Base-by-base conservation (phyloP, 2,797 vertebrate genomes). In the Erpetoichthys calabaricus region DNA sequence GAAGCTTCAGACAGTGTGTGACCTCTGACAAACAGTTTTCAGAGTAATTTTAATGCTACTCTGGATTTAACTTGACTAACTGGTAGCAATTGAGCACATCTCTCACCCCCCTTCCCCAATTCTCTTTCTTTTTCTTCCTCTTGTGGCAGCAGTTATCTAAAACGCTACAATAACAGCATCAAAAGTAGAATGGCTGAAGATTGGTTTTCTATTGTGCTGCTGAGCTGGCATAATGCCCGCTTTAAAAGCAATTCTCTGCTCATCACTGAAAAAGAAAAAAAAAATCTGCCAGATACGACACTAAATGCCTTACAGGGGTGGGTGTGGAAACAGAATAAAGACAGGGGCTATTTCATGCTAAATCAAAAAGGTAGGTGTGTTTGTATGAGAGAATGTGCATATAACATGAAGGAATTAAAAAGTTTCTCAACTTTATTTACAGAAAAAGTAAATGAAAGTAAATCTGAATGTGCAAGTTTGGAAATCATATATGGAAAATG, bases 181-280 rank as follows among this genome's bases (percentile, higher is more conserved):
- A 87, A 82, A 86, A 85, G 83, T 86, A 89, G 88, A 89, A 89
- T 89, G 88, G 80, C 85, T 83, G 82, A 87, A 90, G 88, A 89
- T 89, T 90, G 86, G 86, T 89, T 89, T 90, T 88, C 87, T 87
- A 90, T 89, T 90, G 87, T 90, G 84, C 87, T 82, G 86, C 82
- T 84, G 83, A 86, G 84, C 86, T 88, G 87, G 88, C 87, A 91
- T 89, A 90, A 89, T 90, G 87, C 89, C 88, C 87, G 89, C 86
- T 89, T 89, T 90, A 89, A 90, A 90, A 91, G 87, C 89, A 90
- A 89, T 90, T 89, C 87, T 77, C 86, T 82, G 83, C 85, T 90
- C 87, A 89, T 91, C 89, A 89, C 84, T 83, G 84, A 68, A 64
- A 68, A 67, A 70, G 67, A 69, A 49, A 49, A n/a, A 49, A 72